Evolutionary conservation across 2,888 invertebrate species (phyloP), one percentile per base, ranked within the genome.

Genomic region (Drosophila mercatorum): DNA sequence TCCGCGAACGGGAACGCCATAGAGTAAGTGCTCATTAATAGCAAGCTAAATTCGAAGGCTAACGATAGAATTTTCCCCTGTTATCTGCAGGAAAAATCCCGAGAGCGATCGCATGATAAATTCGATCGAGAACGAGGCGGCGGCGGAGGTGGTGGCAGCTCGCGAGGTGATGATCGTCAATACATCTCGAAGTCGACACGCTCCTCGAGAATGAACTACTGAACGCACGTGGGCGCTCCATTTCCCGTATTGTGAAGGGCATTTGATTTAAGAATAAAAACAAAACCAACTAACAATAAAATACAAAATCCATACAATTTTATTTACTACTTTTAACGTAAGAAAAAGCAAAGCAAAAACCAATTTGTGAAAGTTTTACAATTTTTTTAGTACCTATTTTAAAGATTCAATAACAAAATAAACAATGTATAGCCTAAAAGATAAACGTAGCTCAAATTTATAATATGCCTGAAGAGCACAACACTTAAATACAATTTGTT

Each of bases 61-160:
- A 40, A 28, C 8, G 46, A 47, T 31, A 36, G 40, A 5, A 26
- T 14, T 12, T 56, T 2, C 2, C 7, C 26, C 53, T 40, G 7
- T 46, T 7, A 1, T 41, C 56, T 46, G 3, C 28, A 97, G 97
- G 97, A 97, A 91, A 96, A 97, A 91, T 96, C 97, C 7, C 96
- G 96, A 81, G 95, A 96, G 91, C 95, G 96, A 81, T 96, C 96
- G 51, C 96, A 97, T 83, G 97, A 97, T 79, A 94, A 95, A 77
- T 94, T 95, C 91, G 97, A 97, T 69, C 81, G 93, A 41, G 91
- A 91, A 44, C 85, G 91, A 17, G 84, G 76, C 0, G 55, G 71
- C 43, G 43, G 58, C 0, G 55, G 71, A 46, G 43, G 58, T 8
- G 34, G 58, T 2, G 69, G 78, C 26, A 76, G 80, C 44, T 84